A percentile compares a stretch with the other conserved stretches of the same genome.
Conservation (phyloP, 2,797 vertebrate genomes). For the Neopelma chrysocephalum region DNA sequence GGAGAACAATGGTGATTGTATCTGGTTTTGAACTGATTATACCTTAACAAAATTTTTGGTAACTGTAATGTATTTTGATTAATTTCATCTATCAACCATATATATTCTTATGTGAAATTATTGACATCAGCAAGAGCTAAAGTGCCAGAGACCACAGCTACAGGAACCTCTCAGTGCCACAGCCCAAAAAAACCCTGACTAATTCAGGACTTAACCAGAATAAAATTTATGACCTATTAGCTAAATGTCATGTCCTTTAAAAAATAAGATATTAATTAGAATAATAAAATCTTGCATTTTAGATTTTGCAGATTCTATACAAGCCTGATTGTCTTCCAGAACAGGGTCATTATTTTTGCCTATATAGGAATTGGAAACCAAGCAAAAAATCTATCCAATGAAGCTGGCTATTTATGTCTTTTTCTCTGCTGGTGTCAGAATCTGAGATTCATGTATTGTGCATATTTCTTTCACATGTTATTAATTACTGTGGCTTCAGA, state of each 20-base stretch:
- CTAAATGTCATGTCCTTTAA: neutral
- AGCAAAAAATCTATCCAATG: neutral
- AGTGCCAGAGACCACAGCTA: neutral
- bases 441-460: neutral
- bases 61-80: neutral
- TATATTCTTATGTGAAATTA: neutral
- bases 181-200: neutral
- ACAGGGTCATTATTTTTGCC: neutral
- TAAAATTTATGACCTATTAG: neutral
- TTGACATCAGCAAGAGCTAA: neutral
- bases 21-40: neutral
- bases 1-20: neutral
- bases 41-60: neutral
- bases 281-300: neutral
- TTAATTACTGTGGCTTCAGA: neutral
- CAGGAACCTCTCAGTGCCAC: neutral
- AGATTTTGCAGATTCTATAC: neutral
- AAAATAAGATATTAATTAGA: neutral
- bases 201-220: neutral
- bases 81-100: neutral
- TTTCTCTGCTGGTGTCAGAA: neutral
- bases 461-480: neutral
- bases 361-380: neutral
- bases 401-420: neutral
- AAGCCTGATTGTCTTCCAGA: neutral